Evolutionary conservation across 2,113 vertebrate species (phyloP), one percentile per base, ranked within the genome.

Genomic region (Lasiurus cinereus): DNA sequence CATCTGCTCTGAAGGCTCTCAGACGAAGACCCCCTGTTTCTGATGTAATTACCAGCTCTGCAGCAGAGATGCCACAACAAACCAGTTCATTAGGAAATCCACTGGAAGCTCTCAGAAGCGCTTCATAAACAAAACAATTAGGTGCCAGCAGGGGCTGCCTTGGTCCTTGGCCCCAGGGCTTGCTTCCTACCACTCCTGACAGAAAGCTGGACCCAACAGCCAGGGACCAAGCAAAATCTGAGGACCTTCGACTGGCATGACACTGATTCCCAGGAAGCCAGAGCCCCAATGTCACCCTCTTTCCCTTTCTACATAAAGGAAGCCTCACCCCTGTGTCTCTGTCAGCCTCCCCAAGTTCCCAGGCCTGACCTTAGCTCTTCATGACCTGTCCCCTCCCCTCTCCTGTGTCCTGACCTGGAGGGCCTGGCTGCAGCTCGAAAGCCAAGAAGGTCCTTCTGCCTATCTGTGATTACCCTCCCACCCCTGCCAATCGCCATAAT

Each of bases 51-150:
- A 98, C 39, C 67, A 62, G 83, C 66, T 62, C 88, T 33, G 90
- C 84, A 62, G 19, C 15, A 85, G 93, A 88, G 91, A 83, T 31
- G 90, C 89, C 54, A 91, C 90, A 97, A 95, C 97, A 93, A 97
- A 91, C 95, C 97, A 97, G 97, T 73, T 97, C 98, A 98, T 98
- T 98, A 98, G 97, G 92, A 98, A 98, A 96, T 4, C 96, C 96
- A 59, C 96, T 97, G 97, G 98, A 98, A 97, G 93, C 43, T 62
- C 85, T 93, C 70, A 0, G 39, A 89, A 90, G 90, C 33, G 54
- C 64, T 95, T 97, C 97, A 97, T 97, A 98, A 98, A 99, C 98
- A 98, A 97, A 94, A 96, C 98, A 91, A 98, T 98, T 94, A 98
- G 98, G 96, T 84, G 50, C 76, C 95, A 79, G 87, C 84, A 24